Conservation (phyloP, 2,797 vertebrate species). For the Thalassophryne amazonica region DNA sequence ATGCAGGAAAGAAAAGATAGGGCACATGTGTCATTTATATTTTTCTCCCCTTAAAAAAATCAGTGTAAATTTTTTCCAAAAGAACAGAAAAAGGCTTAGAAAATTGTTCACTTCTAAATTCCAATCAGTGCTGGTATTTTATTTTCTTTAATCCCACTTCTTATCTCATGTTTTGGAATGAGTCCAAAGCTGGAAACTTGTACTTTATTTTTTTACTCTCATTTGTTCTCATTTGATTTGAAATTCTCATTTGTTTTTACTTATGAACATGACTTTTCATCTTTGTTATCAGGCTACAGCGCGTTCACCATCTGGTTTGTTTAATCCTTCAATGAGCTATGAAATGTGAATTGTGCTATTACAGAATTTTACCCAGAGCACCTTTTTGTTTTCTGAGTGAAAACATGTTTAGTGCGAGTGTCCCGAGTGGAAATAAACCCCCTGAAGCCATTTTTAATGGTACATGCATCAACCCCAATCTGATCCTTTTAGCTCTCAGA, state of each 20-base stretch:
- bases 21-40: not conserved
- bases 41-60: not conserved
- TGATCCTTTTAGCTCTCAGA: conserved; percentile 53
- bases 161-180: not conserved
- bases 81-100: no score
- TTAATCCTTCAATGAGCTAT: conserved; percentile 42
- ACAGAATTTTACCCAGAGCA: conserved; percentile 20
- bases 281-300: not conserved
- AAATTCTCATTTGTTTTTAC: conserved; percentile 3
- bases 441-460: conserved; percentile 41
- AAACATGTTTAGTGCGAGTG: conserved; percentile 38
- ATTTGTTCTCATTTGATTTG: not conserved
- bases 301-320: conserved; percentile 39
- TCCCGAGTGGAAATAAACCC: conserved; percentile 43
- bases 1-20: not conserved
- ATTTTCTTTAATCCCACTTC: not conserved
- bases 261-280: not conserved
- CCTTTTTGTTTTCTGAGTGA: conserved; percentile 21
- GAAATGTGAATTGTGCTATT: conserved; percentile 37
- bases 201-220: not conserved
- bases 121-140: not conserved
- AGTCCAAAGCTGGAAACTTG: no score
- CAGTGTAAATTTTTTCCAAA: no score
- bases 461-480: conserved; percentile 44
- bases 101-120: not conserved